Percentiles rank a stretch among this genome's conserved stretches.
phyloP scores from a whole-genome alignment of 2,797 vertebrate genomes.

The Setipinna tenuifilis region DNA sequence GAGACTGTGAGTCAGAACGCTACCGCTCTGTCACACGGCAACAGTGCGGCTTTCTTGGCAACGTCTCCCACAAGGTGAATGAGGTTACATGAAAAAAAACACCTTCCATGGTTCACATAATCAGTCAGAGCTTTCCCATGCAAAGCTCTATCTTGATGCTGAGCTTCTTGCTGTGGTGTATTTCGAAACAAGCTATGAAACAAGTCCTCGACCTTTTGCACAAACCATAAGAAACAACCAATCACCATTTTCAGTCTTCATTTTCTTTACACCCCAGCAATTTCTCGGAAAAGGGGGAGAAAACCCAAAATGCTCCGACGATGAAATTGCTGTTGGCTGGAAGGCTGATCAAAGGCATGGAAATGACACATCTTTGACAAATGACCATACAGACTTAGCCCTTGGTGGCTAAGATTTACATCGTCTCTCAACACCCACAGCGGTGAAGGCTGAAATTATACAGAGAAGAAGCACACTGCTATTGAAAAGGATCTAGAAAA shows the following conservation, averaged over 20 bases:
- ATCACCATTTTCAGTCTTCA: background rate
- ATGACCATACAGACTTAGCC: background rate
- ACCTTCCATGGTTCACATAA: background rate
- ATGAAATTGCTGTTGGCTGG: background rate
- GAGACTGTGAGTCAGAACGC: background rate
- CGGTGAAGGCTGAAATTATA: background rate
- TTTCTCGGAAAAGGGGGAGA: constrained; percentile 17
- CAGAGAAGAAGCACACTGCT: background rate
- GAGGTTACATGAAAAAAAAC: background rate
- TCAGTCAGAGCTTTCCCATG: background rate
- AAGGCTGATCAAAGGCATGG: background rate
- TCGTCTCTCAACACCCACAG: background rate
- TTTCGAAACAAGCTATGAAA: background rate
- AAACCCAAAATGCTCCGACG: background rate
- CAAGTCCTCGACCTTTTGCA: background rate
- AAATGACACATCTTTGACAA: constrained; percentile 21
- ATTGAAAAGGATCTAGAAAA: background rate
- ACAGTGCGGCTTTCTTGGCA: background rate
- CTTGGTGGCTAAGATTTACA: background rate
- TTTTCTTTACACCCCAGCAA: background rate
- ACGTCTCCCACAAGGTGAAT: background rate
- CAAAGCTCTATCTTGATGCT: background rate
- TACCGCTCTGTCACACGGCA: background rate
- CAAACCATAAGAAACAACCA: constrained; percentile 17
- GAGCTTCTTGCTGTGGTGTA: constrained; percentile 1